Percentiles rank a stretch among this genome's conserved stretches.
Evolutionary conservation across 2,113 vertebrate species (phyloP).

Genomic region (Cavia porcellus): DNA sequence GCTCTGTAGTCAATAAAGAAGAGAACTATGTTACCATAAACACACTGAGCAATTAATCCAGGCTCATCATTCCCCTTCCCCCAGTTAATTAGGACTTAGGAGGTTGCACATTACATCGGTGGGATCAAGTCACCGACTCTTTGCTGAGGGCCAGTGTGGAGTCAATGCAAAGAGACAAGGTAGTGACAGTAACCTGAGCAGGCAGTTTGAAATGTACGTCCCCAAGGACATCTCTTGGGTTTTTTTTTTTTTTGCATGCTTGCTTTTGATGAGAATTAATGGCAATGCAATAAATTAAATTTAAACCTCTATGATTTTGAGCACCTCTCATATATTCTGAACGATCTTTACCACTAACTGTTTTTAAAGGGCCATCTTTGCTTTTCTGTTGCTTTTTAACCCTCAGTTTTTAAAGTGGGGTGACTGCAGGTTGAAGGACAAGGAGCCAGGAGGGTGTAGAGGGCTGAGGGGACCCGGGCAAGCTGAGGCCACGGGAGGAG

Average conservation of each 20-base stretch:
- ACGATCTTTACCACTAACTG: not conserved
- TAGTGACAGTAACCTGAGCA: accelerated
- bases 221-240: not conserved
- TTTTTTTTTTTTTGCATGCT: not conserved
- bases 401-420: not conserved
- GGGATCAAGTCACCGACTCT: not conserved
- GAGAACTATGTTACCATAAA: not conserved
- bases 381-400: not conserved
- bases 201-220: accelerated
- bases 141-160: not conserved
- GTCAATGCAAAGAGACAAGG: accelerated
- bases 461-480: accelerated
- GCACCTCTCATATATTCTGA: not conserved
- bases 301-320: not conserved
- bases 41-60: not conserved
- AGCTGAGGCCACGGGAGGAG: not conserved
- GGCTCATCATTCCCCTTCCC: not conserved
- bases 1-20: not conserved
- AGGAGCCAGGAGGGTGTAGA: not conserved
- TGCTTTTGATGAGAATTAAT: not conserved
- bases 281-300: not conserved
- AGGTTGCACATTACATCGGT: no score
- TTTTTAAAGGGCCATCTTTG: not conserved
- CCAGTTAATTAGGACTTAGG: accelerated
- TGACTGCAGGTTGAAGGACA: accelerated